phyloP scores from a whole-genome alignment of 2,797 vertebrate genomes.

The Acanthiza pusilla region DNA sequence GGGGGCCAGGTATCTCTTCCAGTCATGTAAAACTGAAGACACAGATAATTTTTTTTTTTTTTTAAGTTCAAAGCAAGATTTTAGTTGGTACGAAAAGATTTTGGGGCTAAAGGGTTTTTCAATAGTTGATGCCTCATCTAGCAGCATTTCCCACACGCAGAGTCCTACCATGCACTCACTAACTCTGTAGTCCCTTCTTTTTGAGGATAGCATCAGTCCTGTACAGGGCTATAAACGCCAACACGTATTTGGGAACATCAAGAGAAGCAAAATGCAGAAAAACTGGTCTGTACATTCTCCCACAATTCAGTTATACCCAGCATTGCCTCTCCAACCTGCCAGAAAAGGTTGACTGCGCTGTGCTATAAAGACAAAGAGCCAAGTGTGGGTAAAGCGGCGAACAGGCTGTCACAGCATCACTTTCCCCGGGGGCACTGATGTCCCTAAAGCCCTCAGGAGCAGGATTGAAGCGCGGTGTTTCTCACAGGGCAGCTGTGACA shows the following conservation, averaged over 20 bases:
- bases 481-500: neutral
- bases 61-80: neutral
- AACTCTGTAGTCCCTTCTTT: neutral
- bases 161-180: no score
- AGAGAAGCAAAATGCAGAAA: neutral
- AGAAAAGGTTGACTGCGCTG: neutral
- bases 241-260: neutral
- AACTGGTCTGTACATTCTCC: neutral
- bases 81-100: neutral
- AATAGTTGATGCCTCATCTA: neutral
- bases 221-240: neutral
- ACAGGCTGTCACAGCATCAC: neutral
- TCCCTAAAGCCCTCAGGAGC: neutral
- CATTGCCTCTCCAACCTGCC: neutral
- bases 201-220: accelerated
- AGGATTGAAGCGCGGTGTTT: neutral
- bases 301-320: neutral
- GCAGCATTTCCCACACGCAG: neutral
- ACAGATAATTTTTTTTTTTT: accelerated
- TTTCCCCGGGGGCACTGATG: neutral
- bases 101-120: neutral
- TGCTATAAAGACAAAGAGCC: neutral
- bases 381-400: neutral
- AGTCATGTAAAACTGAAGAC: neutral
- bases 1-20: neutral